Percentiles rank a stretch among this genome's conserved stretches.
Evolutionary conservation across 2,888 invertebrate genomes (phyloP).

Genomic region (Chrysina gloriosa): DNA sequence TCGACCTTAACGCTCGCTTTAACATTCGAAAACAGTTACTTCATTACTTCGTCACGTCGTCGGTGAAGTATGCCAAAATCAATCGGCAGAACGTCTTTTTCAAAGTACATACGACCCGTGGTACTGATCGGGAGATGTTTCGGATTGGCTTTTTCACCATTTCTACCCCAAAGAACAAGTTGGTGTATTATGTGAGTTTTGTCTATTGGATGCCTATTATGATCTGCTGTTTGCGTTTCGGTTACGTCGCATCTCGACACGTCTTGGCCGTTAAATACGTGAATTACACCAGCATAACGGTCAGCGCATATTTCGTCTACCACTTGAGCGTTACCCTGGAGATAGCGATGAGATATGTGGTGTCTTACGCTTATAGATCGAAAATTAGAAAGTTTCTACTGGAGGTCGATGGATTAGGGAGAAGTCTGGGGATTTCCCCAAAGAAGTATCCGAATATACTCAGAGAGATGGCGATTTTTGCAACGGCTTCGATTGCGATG

Average conservation of each 20-base stretch:
- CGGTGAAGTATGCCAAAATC: too few relatives aligned
- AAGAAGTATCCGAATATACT: not conserved
- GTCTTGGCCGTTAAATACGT: not conserved
- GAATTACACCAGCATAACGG: not conserved
- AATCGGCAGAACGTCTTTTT: not conserved
- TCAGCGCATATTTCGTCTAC: not conserved
- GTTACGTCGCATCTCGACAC: not conserved
- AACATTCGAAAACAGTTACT: too few relatives aligned
- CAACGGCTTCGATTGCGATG: not conserved
- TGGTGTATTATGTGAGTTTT: not conserved
- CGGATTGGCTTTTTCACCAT: not conserved
- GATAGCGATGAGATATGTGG: not conserved
- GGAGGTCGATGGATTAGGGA: not conserved
- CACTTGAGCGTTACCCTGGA: not conserved
- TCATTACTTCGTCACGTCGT: too few relatives aligned
- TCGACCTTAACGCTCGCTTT: too few relatives aligned
- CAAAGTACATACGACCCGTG: not conserved
- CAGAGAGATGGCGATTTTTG: not conserved
- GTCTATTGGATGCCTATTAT: not conserved
- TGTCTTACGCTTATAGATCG: not conserved
- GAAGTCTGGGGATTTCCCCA: not conserved
- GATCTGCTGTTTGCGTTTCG: not conserved
- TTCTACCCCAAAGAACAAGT: not conserved
- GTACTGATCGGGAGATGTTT: not conserved
- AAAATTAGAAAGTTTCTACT: not conserved